Evolutionary conservation across 2,888 invertebrate genomes (phyloP).

Genomic region (Polia nebulosa): DNA sequence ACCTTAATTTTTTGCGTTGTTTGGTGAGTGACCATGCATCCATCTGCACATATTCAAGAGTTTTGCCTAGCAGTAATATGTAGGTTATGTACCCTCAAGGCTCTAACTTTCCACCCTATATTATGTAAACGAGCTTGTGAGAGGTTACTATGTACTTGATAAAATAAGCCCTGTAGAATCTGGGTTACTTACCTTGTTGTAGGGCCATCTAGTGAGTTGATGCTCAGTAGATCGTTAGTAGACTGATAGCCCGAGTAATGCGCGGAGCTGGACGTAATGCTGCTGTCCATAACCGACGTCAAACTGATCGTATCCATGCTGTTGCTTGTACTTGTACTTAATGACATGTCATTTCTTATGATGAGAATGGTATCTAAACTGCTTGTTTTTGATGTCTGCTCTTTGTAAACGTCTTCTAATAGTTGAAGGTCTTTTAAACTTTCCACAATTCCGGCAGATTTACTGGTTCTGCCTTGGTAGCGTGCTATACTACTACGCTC

Average conservation of each 20-base stretch:
- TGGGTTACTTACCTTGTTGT: conserved; percentile 52
- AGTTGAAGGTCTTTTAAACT: conserved; percentile 2
- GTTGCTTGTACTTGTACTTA: conserved; percentile 62
- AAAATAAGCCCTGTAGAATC: neutral
- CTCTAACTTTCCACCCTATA: neutral
- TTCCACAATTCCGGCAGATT: conserved; percentile 4
- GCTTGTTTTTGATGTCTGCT: conserved; percentile 24
- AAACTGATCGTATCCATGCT: conserved; percentile 66
- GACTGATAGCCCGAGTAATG: conserved; percentile 61
- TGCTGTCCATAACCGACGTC: conserved; percentile 66
- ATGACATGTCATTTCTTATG: conserved; percentile 71
- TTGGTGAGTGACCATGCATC: too few species aligned
- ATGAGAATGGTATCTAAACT: conserved; percentile 70
- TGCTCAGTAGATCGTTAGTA: conserved; percentile 37
- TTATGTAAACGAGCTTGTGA: neutral
- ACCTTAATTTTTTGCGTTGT: too few species aligned
- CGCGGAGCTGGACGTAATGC: conserved; percentile 62
- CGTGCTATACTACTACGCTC: conserved; percentile 2
- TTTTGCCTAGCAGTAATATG: too few species aligned
- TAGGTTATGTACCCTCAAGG: too few species aligned
- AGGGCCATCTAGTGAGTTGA: conserved; percentile 26
- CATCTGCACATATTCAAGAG: too few species aligned
- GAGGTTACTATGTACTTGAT: neutral
- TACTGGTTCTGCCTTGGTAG: conserved; percentile 5
- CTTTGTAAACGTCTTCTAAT: conserved; percentile 7